Conservation (phyloP, 64 coral and sea anemone genomes). For the Montipora cactus region DNA sequence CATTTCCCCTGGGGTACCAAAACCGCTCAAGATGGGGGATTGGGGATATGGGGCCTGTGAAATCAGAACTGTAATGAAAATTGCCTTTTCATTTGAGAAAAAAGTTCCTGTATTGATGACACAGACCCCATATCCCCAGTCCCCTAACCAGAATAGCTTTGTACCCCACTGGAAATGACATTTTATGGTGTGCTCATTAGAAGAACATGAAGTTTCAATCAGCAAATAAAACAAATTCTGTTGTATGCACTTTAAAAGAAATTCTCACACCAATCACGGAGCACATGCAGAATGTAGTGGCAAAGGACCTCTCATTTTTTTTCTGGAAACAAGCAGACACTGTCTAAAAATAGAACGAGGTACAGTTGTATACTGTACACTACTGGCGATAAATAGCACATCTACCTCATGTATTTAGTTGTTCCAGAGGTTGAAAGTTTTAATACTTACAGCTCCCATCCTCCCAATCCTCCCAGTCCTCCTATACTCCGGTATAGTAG, state of each 20-base stretch:
- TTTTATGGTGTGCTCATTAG: not conserved
- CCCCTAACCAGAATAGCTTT: not conserved
- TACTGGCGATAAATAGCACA: not conserved
- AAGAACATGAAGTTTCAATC: not conserved
- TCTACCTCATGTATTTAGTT: not conserved
- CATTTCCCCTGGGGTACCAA: not conserved
- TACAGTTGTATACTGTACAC: not conserved
- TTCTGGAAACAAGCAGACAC: not conserved
- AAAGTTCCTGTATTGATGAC: not conserved
- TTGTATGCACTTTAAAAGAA: not conserved
- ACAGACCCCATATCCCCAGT: not conserved
- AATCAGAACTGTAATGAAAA: not conserved
- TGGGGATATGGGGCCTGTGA: not conserved
- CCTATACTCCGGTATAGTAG: too few species aligned
- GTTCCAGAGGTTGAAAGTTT: not conserved
- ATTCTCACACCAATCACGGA: not conserved
- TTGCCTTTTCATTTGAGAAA: not conserved
- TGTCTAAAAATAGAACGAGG: not conserved
- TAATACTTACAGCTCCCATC: not conserved
- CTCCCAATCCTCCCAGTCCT: too few species aligned
- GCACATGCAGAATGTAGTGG: not conserved
- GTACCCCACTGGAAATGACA: not conserved
- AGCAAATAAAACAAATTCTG: not conserved
- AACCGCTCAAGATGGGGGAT: not conserved
- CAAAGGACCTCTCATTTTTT: not conserved